Base-by-base conservation (phyloP, 2,888 invertebrate species). In the Campaea margaritaria region DNA sequence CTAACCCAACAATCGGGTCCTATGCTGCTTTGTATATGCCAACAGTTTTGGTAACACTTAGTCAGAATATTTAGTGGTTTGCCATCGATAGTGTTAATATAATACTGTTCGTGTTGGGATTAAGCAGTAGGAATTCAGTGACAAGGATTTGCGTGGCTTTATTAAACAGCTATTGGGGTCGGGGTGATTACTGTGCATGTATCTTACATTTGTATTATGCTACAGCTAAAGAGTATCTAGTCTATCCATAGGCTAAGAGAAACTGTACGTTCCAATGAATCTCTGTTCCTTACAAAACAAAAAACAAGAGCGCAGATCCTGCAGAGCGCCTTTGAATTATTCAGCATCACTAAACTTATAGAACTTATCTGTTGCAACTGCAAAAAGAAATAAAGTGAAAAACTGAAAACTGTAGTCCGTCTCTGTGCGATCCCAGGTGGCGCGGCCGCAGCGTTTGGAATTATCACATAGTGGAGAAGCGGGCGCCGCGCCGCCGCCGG, bases 361-460 rank as follows among this genome's bases (percentile, higher is more conserved):
- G 36, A 36, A 36, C 36, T 10, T 36, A 4, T 12, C n/a, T n/a
- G 36, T 10, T 36, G 14, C 14, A 36, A 39, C 7, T 44, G n/a
- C n/a, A 7, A 28, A 31, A 66, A 55, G 48, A 28, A 55, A 48
- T 15, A 60, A 56, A 61, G 49, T 50, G 43, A 16, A 62, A 54
- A 55, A 50, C 53, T 31, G 49, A 11, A 45, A 27, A 44, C 16
- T 52, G 50, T 58, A 89, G 76, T 90, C 74, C 91, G 87, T 60
- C 87, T 82, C 92, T 90, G 91, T 79, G 64, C 76, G 85, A 85
- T 92, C 92, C 91, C 92, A 92, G 92, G 92, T 92, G 92, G 91
- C 91, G 87, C 89, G 91, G 92, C 92, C 92, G 91, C 92, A 92
- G 92, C 92, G 92, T 92, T 92, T 91, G 92, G 91, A 91, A 92